Base-by-base conservation (phyloP, 2,888 invertebrate species). In the Latrodectus elegans region DNA sequence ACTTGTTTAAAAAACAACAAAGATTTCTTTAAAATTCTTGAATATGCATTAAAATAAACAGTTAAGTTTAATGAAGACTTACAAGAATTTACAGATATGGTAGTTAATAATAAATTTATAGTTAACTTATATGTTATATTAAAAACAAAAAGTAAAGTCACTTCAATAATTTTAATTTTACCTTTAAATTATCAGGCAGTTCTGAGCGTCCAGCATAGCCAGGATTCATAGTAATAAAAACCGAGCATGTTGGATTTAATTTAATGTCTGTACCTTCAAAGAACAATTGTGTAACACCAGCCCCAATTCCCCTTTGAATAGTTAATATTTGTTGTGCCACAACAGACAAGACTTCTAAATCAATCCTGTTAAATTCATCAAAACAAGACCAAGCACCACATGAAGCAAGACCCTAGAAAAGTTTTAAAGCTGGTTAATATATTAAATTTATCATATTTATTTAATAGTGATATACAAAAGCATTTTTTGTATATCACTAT, bases 291-390 rank as follows among this genome's bases (percentile, higher is more conserved):
- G 89, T 89, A 9, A 73, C 70, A 8, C 94, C 91, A 94, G 94
- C 91, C 93, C 94, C 77, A 17, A 89, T 91, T 74, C 91, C 92
- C 91, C 92, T 91, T 90, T 96, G 96, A 75, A 96, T 96, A 0
- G 95, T 96, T 89, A 95, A 94, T 89, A 96, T 95, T 93, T 96
- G 96, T 91, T 96, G 96, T 0, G 96, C 96, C 0, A 95, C 95
- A 9, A 96, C 96, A 0, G 96, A 96, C 55, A 96, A 92, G 49
- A 96, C 96, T 93, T 96, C 96, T 80, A 96, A 94, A 90, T 96
- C 96, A 89, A 96, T 96, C 78, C 96, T 93, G 91, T 96, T 96
- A 92, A 96, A 96, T 92, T 96, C 96, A 90, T 96, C 96, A 91
- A 96, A 96, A 90, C 96, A 96, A 0, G 96, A 96, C 96, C 96